A percentile compares a stretch with the other conserved stretches of the same genome.
phyloP scores from a whole-genome alignment of 1,140 invertebrate genomes.

The Ylistrum balloti region DNA sequence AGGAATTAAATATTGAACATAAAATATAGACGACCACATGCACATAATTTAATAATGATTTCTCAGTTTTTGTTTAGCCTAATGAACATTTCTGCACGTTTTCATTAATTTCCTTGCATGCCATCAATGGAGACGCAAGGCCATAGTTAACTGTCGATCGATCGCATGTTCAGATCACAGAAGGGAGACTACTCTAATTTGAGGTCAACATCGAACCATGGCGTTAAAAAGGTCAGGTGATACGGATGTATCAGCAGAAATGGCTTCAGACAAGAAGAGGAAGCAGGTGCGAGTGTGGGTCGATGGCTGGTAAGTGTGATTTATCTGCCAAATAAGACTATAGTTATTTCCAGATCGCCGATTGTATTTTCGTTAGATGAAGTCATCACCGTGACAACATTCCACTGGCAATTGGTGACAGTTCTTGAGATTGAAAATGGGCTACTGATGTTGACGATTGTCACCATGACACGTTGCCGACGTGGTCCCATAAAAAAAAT shows the following conservation, averaged over 20 bases:
- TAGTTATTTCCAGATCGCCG: too few relatives aligned
- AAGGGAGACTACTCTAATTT: not conserved
- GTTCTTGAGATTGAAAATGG: not conserved
- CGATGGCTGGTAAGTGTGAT: conserved; percentile 73
- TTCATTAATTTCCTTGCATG: too few relatives aligned
- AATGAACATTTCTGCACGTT: too few relatives aligned
- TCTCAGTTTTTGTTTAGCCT: not conserved
- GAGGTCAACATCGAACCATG: conserved; percentile 53
- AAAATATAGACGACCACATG: not conserved
- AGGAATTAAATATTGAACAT: not conserved
- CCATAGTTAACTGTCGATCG: too few relatives aligned
- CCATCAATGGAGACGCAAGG: not conserved
- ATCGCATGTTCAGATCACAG: not conserved
- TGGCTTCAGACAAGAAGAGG: conserved; percentile 65
- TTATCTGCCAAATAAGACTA: too few relatives aligned
- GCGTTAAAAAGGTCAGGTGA: conserved; percentile 58
- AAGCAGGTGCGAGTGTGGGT: conserved; percentile 75
- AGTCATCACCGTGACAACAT: not conserved
- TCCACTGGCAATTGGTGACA: not conserved
- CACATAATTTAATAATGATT: not conserved
- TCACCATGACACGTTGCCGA: not conserved
- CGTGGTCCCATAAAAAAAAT: too few relatives aligned
- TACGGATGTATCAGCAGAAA: conserved; percentile 47
- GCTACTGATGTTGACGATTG: too few relatives aligned
- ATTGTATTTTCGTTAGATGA: conserved; percentile 31